phyloP scores from a whole-genome alignment of 2,797 vertebrate species.

The Cercopithecus petaurista region DNA sequence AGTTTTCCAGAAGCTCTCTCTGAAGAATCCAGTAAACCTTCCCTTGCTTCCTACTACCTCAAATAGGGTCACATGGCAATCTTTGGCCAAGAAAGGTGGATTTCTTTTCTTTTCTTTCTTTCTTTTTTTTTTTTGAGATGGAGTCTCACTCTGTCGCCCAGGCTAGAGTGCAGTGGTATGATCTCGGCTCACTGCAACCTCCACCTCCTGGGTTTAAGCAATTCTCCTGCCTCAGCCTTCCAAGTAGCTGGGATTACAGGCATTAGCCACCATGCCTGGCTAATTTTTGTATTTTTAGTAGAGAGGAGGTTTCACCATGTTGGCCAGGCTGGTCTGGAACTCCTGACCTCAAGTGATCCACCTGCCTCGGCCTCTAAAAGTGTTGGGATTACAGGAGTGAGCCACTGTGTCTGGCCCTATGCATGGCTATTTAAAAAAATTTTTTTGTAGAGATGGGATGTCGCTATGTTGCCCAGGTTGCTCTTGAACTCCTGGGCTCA shows the following conservation, averaged over 20 bases:
- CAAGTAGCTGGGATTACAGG: neutral
- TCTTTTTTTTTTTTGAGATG: too few relatives aligned
- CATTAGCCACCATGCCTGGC: neutral
- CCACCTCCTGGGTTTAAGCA: neutral
- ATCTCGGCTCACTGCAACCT: neutral
- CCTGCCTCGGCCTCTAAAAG: neutral
- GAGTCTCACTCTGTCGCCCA: too few relatives aligned
- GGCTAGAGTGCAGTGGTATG: too few relatives aligned
- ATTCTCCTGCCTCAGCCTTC: neutral
- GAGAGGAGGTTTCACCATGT: neutral
- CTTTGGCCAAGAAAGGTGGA: neutral
- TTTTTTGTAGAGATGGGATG: neutral
- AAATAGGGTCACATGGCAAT: neutral
- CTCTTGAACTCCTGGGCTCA: neutral
- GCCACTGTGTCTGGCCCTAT: rapidly evolving
- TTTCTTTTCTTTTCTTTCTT: too few relatives aligned
- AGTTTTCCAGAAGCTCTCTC: neutral
- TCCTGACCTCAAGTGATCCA: neutral
- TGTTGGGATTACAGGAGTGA: neutral
- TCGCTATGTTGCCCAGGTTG: neutral
- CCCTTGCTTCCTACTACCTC: neutral
- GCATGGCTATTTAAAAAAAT: rapidly evolving
- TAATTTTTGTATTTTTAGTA: neutral
- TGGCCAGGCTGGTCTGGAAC: neutral
- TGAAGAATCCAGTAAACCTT: neutral